phyloP scores from a whole-genome alignment of 2,113 vertebrate species.

The Donacobius atricapilla region DNA sequence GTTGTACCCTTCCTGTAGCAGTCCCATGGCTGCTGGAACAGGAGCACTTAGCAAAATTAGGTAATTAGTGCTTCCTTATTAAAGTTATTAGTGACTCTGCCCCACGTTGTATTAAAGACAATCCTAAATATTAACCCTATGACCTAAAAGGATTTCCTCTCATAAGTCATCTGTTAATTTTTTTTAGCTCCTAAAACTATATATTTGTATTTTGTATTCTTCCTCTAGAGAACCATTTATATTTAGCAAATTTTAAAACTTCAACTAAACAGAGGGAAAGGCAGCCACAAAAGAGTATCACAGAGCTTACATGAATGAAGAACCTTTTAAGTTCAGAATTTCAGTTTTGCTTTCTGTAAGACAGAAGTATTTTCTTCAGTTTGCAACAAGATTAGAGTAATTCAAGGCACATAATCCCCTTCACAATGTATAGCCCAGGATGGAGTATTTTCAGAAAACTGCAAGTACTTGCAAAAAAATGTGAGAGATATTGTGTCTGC shows the following conservation, averaged over 20 bases:
- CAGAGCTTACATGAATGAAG: not conserved
- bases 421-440: not conserved
- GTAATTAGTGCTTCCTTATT: constrained; percentile 1
- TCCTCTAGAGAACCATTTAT: not conserved
- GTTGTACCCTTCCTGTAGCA: not conserved
- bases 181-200: not conserved
- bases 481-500: not conserved
- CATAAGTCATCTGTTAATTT: not conserved
- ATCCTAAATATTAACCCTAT: constrained; percentile 26
- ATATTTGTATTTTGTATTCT: not conserved
- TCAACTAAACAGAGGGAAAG: not conserved
- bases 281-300: not conserved
- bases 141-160: not conserved
- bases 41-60: not conserved
- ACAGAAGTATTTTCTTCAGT: not conserved
- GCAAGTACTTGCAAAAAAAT: not conserved
- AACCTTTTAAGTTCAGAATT: not conserved
- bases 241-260: not conserved
- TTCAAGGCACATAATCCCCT: not conserved
- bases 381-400: not conserved
- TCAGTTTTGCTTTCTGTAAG: not conserved
- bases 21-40: not conserved
- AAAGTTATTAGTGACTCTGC: constrained; percentile 31
- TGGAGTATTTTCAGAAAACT: not conserved
- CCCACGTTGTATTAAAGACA: not conserved